Conservation (phyloP, 2,113 vertebrate genomes). For the Callaeas wilsoni region DNA sequence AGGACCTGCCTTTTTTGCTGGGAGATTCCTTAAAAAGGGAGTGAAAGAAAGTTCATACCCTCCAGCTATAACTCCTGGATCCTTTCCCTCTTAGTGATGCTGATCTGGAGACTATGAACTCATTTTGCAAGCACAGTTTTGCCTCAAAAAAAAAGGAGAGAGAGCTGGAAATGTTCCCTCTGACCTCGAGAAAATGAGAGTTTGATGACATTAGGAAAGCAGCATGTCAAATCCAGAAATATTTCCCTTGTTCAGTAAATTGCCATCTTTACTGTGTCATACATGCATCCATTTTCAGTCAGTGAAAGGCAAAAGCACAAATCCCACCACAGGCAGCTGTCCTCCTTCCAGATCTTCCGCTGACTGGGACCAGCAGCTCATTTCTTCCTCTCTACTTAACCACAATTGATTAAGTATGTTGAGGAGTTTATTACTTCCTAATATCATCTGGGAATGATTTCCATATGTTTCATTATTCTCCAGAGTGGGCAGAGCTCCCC, state of each 20-base stretch:
- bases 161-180: neutral
- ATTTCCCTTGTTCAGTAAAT: neutral
- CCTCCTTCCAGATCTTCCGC: neutral
- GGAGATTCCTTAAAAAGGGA: neutral
- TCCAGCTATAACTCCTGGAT: neutral
- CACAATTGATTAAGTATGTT: neutral
- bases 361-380: neutral
- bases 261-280: neutral
- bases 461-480: neutral
- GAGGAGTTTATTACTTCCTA: slow-evolving; percentile 3
- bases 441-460: neutral
- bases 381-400: neutral
- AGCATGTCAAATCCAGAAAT: neutral
- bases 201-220: neutral
- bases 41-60: neutral
- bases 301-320: neutral
- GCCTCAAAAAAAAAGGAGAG: neutral
- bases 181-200: neutral
- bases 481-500: neutral
- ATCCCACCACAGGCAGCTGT: neutral
- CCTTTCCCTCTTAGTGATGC: neutral
- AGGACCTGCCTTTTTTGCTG: neutral
- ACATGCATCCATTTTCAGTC: neutral
- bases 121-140: neutral
- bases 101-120: neutral